phyloP scores from a whole-genome alignment of 2,888 invertebrate species.

The Philonicus albiceps region DNA sequence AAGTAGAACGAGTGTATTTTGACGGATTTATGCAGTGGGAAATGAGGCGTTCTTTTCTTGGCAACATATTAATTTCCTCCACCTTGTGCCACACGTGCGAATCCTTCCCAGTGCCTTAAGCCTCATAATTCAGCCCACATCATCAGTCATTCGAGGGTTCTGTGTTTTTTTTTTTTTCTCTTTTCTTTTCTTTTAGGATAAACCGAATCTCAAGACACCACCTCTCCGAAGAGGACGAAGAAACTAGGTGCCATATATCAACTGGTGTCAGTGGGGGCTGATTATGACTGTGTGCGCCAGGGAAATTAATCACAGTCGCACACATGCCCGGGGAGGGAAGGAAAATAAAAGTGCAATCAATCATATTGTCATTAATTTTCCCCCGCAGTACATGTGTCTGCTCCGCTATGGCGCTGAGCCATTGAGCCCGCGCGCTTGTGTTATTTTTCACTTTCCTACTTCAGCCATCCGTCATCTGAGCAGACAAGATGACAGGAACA shows the following conservation, averaged over 20 bases:
- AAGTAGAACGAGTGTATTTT: neutral
- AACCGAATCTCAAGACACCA: neutral
- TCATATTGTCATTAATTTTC: constrained; percentile 43
- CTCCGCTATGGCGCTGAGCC: neutral
- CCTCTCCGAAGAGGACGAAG: constrained; percentile 16
- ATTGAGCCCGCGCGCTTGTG: constrained; percentile 16
- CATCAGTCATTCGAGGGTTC: constrained; percentile 29
- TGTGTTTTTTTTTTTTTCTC: no score
- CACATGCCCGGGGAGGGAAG: neutral
- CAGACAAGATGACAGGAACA: constrained; percentile 43
- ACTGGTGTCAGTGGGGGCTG: constrained; percentile 40
- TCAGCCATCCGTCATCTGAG: constrained; percentile 41
- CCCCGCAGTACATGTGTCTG: constrained; percentile 15
- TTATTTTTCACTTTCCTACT: constrained; percentile 36
- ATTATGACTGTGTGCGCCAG: constrained; percentile 35
- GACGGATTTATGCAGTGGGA: neutral
- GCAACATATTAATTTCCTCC: constrained; percentile 8
- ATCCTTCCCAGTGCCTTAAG: neutral
- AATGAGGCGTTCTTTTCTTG: neutral
- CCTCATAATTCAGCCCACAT: constrained; percentile 26
- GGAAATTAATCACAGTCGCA: constrained; percentile 39
- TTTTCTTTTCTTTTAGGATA: constrained; percentile 26
- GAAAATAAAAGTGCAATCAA: constrained; percentile 42
- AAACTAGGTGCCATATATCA: constrained; percentile 37
- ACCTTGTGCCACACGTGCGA: neutral